Evolutionary conservation across 2,797 vertebrate genomes (phyloP), one percentile per base, ranked within the genome.

Genomic region (Hephaestus fuliginosus): DNA sequence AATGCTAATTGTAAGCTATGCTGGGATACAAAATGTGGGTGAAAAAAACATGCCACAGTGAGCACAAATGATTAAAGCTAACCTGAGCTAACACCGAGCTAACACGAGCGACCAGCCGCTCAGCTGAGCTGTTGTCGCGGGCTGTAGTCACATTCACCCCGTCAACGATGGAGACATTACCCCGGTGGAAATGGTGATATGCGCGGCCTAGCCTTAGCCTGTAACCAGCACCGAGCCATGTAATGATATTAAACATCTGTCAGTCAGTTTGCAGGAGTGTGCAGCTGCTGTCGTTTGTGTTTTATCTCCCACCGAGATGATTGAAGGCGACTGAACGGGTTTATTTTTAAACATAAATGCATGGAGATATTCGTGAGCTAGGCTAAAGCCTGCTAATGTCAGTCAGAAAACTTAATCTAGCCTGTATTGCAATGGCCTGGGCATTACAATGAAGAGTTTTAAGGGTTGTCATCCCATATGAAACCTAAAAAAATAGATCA

Each of bases 121-220:
- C 43, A 66, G 82, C 78, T 86, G 65, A 72, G 36, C 80, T 67
- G 70, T 64, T 74, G 60, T 78, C 73, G 41, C n/a, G 11, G 44
- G 44, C 41, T 73, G 65, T 57, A 49, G 79, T 73, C 80, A 55
- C 72, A 73, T 76, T 78, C 55, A 53, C 43, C 57, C 53, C 55
- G 81, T 73, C 57, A 79, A 77, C 70, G 84, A 75, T 5, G 71
- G 74, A 51, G 76, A 86, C 78, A 56, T 83, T 36, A 64, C 61
- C 56, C 78, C 48, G 84, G 66, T 43, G 80, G 71, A 77, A 88
- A 71, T 86, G 72, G 76, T 84, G 55, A 76, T 82, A 56, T 82
- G 73, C 80, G 81, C 76, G 94, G 92, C 94, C 93, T 92, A 92
- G 86, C 89, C 80, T 87, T 90, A 92, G 82, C 93, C 74, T 72